phyloP scores from a whole-genome alignment of 2,113 vertebrate species.

The Microcebus griseorufus region DNA sequence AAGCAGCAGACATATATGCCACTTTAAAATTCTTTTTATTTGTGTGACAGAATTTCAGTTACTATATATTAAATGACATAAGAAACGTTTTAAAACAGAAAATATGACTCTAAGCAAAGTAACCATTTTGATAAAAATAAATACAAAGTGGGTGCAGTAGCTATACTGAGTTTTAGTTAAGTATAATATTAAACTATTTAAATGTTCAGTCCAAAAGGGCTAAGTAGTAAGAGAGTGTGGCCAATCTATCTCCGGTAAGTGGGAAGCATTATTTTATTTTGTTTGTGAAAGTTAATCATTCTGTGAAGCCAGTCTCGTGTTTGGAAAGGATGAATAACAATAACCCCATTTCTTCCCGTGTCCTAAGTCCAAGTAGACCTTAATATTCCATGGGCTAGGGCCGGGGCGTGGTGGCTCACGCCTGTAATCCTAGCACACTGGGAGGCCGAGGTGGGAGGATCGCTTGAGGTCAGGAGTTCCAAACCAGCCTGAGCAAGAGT shows the following conservation, averaged over 20 bases:
- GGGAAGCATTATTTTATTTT: constrained; percentile 3
- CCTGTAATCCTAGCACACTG: no score
- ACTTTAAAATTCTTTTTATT: constrained; percentile 2
- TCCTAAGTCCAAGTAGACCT: neutral
- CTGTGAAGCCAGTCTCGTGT: neutral
- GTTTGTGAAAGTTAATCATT: neutral
- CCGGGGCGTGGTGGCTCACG: neutral
- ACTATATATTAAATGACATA: neutral
- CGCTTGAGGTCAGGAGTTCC: no score
- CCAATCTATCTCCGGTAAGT: neutral
- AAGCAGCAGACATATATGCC: neutral
- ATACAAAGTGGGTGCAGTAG: neutral
- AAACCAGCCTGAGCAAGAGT: no score
- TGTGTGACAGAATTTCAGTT: neutral
- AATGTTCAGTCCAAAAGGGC: neutral
- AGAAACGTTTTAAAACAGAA: neutral
- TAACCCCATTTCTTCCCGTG: neutral
- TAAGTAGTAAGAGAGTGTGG: neutral
- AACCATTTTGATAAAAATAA: constrained; percentile 17
- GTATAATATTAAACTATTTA: neutral
- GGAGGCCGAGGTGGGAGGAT: no score
- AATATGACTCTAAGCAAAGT: neutral
- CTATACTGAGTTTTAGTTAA: neutral
- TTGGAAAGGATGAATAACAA: neutral
- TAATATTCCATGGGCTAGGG: neutral